phyloP scores from a whole-genome alignment of 2,888 invertebrate species.

The Apodemia zela region DNA sequence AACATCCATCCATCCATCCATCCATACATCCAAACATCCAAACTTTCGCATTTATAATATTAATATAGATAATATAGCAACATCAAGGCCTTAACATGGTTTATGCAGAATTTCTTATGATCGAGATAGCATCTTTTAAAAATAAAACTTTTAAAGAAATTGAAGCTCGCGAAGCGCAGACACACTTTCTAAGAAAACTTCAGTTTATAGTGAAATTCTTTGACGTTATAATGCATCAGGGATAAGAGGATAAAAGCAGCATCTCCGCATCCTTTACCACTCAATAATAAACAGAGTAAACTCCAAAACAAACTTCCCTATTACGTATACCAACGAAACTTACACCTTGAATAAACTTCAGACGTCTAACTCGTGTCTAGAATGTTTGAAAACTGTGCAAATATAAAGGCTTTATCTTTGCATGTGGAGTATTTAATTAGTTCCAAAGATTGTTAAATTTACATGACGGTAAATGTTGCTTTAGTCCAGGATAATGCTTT shows the following conservation, averaged over 20 bases:
- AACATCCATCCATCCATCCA: too few relatives aligned
- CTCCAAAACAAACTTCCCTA: constrained; percentile 59
- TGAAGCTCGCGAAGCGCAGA: not conserved
- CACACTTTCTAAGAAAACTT: constrained; percentile 14
- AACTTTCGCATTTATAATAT: too few relatives aligned
- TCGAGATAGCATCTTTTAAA: not conserved
- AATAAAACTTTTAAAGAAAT: constrained; percentile 13
- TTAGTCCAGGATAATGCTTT: constrained; percentile 27
- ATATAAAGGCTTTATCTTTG: constrained; percentile 57
- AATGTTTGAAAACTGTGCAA: constrained; percentile 58
- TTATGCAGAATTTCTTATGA: not conserved
- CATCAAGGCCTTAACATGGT: too few relatives aligned
- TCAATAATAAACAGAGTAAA: constrained; percentile 49
- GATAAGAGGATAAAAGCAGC: constrained; percentile 29
- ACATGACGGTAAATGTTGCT: constrained; percentile 57
- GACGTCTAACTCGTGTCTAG: constrained; percentile 47
- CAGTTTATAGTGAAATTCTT: constrained; percentile 7
- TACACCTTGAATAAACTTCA: constrained; percentile 54
- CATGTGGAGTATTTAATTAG: constrained; percentile 59
- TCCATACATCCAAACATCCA: too few relatives aligned
- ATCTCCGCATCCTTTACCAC: constrained; percentile 30
- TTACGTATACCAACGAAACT: constrained; percentile 54
- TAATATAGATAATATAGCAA: too few relatives aligned
- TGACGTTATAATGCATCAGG: constrained; percentile 24
- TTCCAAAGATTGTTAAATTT: constrained; percentile 43